These are phyloP conservation scores for Macroramphosus scolopax DNA, from an alignment of 2,797 vertebrate genomes.

Conservation along the genomic window DNA sequence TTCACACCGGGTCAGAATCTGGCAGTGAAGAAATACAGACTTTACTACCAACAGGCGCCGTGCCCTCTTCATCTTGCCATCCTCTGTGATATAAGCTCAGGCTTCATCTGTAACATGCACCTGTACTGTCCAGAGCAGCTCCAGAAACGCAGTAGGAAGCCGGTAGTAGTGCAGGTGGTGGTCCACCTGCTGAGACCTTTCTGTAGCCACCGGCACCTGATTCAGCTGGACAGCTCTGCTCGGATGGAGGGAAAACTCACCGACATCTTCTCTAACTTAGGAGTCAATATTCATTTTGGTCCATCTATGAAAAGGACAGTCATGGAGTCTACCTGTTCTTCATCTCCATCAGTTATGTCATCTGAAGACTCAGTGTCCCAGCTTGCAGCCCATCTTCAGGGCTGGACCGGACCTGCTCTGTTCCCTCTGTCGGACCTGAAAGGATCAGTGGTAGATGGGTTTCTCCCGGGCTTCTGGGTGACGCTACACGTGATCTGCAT, in stretches of 20 bases:
- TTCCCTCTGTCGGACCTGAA: conserved; percentile 41
- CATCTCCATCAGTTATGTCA: neutral
- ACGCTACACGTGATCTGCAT: conserved; percentile 65
- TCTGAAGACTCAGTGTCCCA: conserved; percentile 20
- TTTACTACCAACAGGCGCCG: conserved; percentile 36
- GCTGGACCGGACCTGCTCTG: conserved; percentile 69
- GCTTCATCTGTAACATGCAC: conserved; percentile 72
- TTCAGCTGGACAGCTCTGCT: conserved; percentile 66
- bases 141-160: conserved; percentile 47
- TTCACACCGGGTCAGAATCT: conserved; percentile 58
- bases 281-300: conserved; percentile 49
- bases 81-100: conserved; percentile 63
- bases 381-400: conserved; percentile 52
- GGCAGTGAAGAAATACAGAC: conserved; percentile 70
- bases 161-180: conserved; percentile 66
- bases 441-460: conserved; percentile 27
- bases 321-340: conserved; percentile 17
- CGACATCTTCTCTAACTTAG: conserved; percentile 46
- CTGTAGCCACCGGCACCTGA: conserved; percentile 36
- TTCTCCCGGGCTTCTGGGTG: conserved; percentile 68
- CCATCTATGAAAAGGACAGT: conserved; percentile 12
- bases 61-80: conserved; percentile 60
- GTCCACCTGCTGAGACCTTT: conserved; percentile 64
- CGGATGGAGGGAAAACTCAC: conserved; percentile 47
- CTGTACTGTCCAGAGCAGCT: conserved; percentile 66